Conservation (phyloP, 1,140 invertebrate genomes). For the Lethrus apterus region DNA sequence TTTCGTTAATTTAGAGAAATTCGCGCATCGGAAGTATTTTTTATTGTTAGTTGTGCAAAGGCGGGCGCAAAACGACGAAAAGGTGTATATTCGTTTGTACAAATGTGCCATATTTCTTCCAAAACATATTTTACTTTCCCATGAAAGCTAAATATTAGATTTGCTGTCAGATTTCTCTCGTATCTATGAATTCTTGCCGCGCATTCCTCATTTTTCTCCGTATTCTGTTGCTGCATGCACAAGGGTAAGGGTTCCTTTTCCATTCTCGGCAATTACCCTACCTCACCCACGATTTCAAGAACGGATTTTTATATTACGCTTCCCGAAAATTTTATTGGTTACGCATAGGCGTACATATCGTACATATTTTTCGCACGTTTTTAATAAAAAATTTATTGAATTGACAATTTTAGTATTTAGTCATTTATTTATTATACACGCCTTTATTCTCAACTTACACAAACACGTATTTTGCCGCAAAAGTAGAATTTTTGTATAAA, state of each 20-base stretch:
- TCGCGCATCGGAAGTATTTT: too few species aligned
- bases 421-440: too few species aligned
- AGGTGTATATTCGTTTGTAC: too few species aligned
- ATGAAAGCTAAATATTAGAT: slow-evolving; percentile 15
- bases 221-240: slow-evolving; percentile 4
- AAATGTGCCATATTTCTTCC: slow-evolving; percentile 11
- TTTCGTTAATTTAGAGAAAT: too few species aligned
- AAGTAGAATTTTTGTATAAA: too few species aligned
- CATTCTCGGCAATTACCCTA: slow-evolving; percentile 11
- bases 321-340: too few species aligned
- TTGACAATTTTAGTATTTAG: too few species aligned
- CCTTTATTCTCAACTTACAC: too few species aligned
- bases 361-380: neutral
- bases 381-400: neutral
- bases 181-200: slow-evolving; percentile 14
- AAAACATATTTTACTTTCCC: slow-evolving; percentile 6
- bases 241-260: slow-evolving; percentile 6
- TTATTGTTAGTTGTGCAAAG: too few species aligned
- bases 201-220: slow-evolving; percentile 11
- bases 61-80: too few species aligned
- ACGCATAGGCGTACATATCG: too few species aligned
- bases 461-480: too few species aligned
- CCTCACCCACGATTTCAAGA: slow-evolving; percentile 2
- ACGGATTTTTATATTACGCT: neutral
- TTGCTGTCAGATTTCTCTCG: slow-evolving; percentile 11